Evolutionary conservation across 2,797 vertebrate genomes (phyloP), one percentile per base, ranked within the genome.

Genomic region (Sebastes steindachneri): DNA sequence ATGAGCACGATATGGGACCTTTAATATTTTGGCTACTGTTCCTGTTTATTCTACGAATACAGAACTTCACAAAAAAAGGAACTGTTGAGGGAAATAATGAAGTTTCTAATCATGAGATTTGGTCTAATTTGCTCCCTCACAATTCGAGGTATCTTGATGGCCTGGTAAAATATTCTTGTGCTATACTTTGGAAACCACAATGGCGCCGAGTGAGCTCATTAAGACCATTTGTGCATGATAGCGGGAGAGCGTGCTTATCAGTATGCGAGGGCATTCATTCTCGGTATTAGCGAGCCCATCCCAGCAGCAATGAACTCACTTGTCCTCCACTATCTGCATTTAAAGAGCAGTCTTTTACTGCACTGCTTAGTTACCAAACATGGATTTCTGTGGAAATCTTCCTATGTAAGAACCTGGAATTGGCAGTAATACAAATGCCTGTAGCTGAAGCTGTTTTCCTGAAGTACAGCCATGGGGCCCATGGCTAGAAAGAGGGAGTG

Each of bases 151-250:
- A 26, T 64, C 11, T 31, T 21, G 15, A 19, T 29, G 73, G 21
- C 37, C 68, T 2, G 35, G 37, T 63, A 33, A 71, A 62, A 63
- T 35, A 37, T 58, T 68, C 62, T 26, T 29, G 54, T 14, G 37
- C 79, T 65, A 55, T 65, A 63, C 55, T 78, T 58, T n/a, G 55
- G 63, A 33, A 70, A 33, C 29, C 59, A 51, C 67, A 64, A 65
- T 79, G 76, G 69, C 58, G 76, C 73, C 5, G 45, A 60, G 67
- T 48, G 64, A 68, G 54, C 68, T 73, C 73, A 85, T 76, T 85
- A 77, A 31, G 48, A 23, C 55, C 81, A 76, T 84, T 72, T 67
- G 68, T 14, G 33, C 63, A 57, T 60, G 60, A 68, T 29, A 75
- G 74, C 51, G 21, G 21, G 25, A 58, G 58, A 64, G 33, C 14